Percentiles rank a stretch among this genome's conserved stretches.
phyloP scores from a whole-genome alignment of 2,797 vertebrate species.

The Nyctalus aviator region DNA sequence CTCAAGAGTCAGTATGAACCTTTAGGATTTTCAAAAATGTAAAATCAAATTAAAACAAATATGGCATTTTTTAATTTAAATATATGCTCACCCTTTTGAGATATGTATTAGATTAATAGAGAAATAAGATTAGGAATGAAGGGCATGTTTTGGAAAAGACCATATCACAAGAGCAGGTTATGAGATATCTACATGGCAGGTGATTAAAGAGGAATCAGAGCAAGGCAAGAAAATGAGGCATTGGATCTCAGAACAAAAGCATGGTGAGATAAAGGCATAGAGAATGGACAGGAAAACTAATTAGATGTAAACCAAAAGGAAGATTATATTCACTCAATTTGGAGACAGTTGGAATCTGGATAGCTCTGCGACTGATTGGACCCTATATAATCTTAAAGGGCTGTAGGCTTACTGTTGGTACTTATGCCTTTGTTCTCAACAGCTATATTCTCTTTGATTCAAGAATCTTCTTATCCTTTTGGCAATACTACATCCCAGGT shows the following conservation, averaged over 20 bases:
- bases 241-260: neutral
- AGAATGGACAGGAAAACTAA: neutral
- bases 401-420: neutral
- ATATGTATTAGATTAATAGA: neutral
- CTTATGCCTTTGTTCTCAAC: neutral
- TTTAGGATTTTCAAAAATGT: neutral
- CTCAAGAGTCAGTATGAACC: neutral
- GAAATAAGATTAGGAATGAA: constrained; percentile 27
- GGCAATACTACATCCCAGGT: neutral
- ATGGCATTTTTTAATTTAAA: neutral
- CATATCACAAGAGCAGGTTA: neutral
- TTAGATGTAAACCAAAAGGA: neutral
- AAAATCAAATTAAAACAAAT: neutral
- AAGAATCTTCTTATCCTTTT: neutral
- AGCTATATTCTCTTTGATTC: neutral
- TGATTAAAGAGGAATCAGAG: neutral
- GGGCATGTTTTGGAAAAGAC: neutral
- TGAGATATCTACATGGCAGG: neutral
- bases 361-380: neutral
- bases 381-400: neutral
- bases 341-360: neutral
- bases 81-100: neutral
- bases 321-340: constrained; percentile 19
- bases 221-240: neutral
- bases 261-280: neutral